Base-by-base conservation (phyloP, 2,888 invertebrate genomes). In the Cantharis rustica region DNA sequence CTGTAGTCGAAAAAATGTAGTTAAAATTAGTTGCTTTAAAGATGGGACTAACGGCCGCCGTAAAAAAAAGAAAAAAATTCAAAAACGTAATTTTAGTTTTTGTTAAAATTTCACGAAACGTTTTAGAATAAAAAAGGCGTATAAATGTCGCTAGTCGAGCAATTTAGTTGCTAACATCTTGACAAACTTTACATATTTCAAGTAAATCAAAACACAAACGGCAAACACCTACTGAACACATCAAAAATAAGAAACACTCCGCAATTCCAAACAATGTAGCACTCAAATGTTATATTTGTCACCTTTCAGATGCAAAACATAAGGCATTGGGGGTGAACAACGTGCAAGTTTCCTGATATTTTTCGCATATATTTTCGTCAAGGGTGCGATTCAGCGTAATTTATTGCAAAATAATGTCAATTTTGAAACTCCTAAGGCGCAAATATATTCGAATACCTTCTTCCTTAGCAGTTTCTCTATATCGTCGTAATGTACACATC, bases 381-480 rank as follows among this genome's bases (percentile, higher is more conserved):
- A 80, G 87, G 87, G 86, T 83, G 83, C 86, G 84, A 86, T 87
- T 86, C 83, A 79, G 76, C 80, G 85, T 86, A 86, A 87, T 87
- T 86, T 87, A 87, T 86, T 83, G 86, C 84, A 82, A 84, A 87
- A 87, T 87, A 87, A 87, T 86, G 86, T 87, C 86, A 87, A 87
- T 86, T 86, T 84, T 71, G 76, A 78, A 76, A 70, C 78, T 78
- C 78, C 78, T 78, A 78, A 78, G 78, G 78, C 76, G 78, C 78
- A 73, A 78, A 78, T 78, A 78, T 78, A 78, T 78, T 78, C 78
- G 78, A 78, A 76, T 76, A 78, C 78, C 71, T 61, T 74, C 72
- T 72, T 72, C 61, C 64, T 63, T 69, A 71, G 68, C 20, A 61
- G 75, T 31, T 71, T 68, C 62, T 71, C 70, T 71, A 26, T 71